Base-by-base conservation (phyloP, 2,113 vertebrate genomes). In the Centropus bengalensis region DNA sequence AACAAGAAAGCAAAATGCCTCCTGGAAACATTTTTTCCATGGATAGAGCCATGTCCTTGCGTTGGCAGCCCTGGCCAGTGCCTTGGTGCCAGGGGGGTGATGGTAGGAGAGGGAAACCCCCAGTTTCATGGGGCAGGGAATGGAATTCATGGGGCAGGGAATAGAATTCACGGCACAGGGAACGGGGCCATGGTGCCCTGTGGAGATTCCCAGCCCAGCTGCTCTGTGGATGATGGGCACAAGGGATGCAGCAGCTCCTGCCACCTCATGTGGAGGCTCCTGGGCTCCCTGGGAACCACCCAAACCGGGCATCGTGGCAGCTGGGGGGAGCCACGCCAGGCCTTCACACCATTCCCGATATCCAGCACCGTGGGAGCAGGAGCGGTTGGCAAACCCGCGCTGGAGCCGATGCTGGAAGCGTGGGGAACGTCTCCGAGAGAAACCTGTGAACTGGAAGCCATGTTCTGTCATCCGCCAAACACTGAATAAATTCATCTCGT, bases 401-500 rank as follows among this genome's bases (percentile, higher is more conserved):
- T 10, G 55, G 45, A 82, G 86, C 76, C 6, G 23, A 11, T 52
- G 91, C 62, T 30, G 56, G 32, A 2, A 62, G 71, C 16, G 2
- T 14, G 28, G 95, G 93, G 86, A 75, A 55, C 1, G 40, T 4
- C 51, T 64, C 70, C 44, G 28, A 44, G 59, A 56, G 45, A 81
- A 67, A 86, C 33, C 91, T 85, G 83, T 2, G 44, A 90, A 58
- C 93, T 42, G 87, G 95, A 80, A 96, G 89, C 93, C 93, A 67
- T 58, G 91, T 94, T 93, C 86, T 94, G 80, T 88, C 93, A 73
- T 51, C 96, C 82, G 93, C 96, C 95, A 94, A 92, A 89, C 76
- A 82, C n/a, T 64, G 23, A 92, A 87, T 81, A 93, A 89, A 94
- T 24, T 45, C 91, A 58, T 88, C 87, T 87, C 88, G 18, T 81